Percentiles rank a stretch among this genome's conserved stretches.
Conservation (phyloP, 64 coral and sea anemone genomes). For the Exaiptasia diaphana region DNA sequence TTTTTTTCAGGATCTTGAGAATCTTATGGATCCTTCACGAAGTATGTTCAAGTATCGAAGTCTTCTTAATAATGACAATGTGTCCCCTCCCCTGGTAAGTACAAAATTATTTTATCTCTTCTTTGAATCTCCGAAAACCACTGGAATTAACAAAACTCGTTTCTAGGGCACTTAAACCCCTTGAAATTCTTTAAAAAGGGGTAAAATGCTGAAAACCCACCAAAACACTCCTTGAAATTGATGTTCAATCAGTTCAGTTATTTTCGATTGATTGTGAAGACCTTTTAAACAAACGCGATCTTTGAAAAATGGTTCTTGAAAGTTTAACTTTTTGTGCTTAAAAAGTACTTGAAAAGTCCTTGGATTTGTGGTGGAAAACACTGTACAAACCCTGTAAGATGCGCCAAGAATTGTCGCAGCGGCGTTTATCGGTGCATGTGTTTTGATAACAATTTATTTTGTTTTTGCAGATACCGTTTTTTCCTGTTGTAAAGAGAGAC, state of each 20-base stretch:
- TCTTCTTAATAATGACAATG: constrained; percentile 78
- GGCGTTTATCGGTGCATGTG: too few relatives aligned
- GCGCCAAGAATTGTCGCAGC: too few relatives aligned
- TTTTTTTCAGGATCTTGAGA: constrained; percentile 71
- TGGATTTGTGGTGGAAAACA: too few relatives aligned
- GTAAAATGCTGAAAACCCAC: too few relatives aligned
- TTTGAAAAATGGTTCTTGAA: too few relatives aligned
- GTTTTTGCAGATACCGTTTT: constrained; percentile 79
- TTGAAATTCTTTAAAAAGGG: neutral
- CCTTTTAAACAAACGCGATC: too few relatives aligned
- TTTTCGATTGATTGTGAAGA: too few relatives aligned
- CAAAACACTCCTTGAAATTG: too few relatives aligned
- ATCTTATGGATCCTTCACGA: constrained; percentile 95
- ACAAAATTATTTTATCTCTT: neutral
- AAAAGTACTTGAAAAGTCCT: too few relatives aligned
- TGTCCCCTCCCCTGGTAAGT: constrained; percentile 81
- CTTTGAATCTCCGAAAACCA: neutral
- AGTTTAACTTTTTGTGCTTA: too few relatives aligned
- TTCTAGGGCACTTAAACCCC: neutral
- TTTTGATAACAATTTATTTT: neutral
- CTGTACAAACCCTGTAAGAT: too few relatives aligned
- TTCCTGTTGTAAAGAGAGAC: constrained; percentile 88
- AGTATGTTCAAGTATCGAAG: constrained; percentile 97
- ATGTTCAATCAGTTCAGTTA: too few relatives aligned
- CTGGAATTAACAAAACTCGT: neutral